Base-by-base conservation (phyloP, 2,888 invertebrate genomes). In the Chloroclystis v-ata region DNA sequence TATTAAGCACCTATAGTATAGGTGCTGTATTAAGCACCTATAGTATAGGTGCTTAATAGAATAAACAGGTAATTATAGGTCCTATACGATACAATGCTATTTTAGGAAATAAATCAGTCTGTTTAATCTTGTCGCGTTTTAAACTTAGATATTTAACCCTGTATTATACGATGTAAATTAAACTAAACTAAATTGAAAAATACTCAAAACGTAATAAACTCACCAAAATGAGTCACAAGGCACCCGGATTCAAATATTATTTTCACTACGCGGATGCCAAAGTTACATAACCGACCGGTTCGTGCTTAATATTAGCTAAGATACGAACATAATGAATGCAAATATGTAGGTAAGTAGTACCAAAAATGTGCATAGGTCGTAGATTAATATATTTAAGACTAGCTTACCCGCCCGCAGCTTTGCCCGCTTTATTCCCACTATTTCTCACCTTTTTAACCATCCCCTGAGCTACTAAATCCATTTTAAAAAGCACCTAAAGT, bases 181-280 rank as follows among this genome's bases (percentile, higher is more conserved):
- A 44, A 33, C 29, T 14, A 39, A 33, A 20, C 28, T 43, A 25
- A 44, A 33, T 43, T 45, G 45, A 45, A 49, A 32, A 56, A 57
- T 49, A 57, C 32, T 37, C 33, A 10, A 45, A 42, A 26, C 25
- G 43, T 54, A 20, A 20, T 20, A 5, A 43, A n/a, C n/a, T n/a
- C n/a, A n/a, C n/a, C n/a, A n/a, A n/a, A n/a, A 57, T 71, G 67
- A 72, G 57, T 68, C 70, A 71, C 67, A 58, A n/a, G 67, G 66
- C 63, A 79, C 73, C 77, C 76, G 78, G 77, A 78, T 72, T 65
- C 65, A 57, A 60, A 50, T 65, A 63, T 69, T 68, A 71, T 67
- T 73, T 70, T 73, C 72, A 67, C 68, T 65, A 71, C 61, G 62
- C 69, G 65, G 65, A 69, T 64, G 61, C 57, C 54, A 58, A 45